Evolutionary conservation across 2,113 vertebrate genomes (phyloP), one percentile per base, ranked within the genome.

Genomic region (Dermatemys mawii): DNA sequence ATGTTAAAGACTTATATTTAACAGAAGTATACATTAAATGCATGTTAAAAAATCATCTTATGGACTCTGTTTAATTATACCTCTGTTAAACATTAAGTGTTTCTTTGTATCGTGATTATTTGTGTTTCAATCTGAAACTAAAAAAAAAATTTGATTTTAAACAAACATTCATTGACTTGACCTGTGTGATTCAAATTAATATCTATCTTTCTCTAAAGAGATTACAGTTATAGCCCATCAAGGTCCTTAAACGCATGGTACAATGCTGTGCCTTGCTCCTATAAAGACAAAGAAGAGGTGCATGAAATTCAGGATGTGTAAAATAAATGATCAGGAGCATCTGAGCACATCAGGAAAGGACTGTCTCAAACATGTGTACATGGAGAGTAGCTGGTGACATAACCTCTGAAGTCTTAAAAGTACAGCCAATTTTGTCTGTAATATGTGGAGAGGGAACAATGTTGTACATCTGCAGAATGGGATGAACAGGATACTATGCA

Each of bases 81-180:
- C 7, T 29, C 53, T 51, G 50, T 60, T 54, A 50, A n/a, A 73
- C 13, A 83, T 4, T 32, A 73, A 80, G 67, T 11, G 70, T 55
- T 93, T 91, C 11, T 83, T 76, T 3, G 32, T 63, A 93, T 70
- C 26, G 21, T 26, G 5, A 50, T 49, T 35, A 50, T 49, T 78
- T 91, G 22, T 78, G 3, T 51, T 92, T 88, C 87, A 95, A 83
- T 24, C 48, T 2, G 3, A 29, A 79, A 78, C 86, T 90, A 67
- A 90, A 22, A 51, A 51, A 51, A 21, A 19, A 90, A 86, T 38
- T 48, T 0, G 1, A 78, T 95, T 90, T 78, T 81, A 85, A 95
- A 80, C 83, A 85, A 95, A 80, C 83, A 89, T 32, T 26, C 44
- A 92, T 89, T 91, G 22, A 93, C 93, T 93, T 92, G 79, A 85